Evolutionary conservation across 2,888 invertebrate species (phyloP).

Genomic region (Synanthedon formicaeformis): DNA sequence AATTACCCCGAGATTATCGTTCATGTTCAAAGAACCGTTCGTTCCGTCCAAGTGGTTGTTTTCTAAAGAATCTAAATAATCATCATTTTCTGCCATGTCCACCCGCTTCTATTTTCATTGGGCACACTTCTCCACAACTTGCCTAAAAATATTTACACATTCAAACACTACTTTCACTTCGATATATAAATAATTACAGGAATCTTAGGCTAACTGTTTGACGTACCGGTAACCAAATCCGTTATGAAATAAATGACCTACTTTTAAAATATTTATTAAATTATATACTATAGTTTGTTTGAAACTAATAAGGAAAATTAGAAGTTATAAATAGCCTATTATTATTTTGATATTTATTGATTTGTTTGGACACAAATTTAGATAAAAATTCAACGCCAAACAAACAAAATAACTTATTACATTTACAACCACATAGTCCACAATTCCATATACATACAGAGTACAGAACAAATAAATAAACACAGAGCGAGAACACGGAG

Average conservation of each 20-base stretch:
- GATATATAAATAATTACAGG: neutral
- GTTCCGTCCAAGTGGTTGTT: conserved; percentile 72
- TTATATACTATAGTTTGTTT: conserved; percentile 16
- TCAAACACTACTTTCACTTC: neutral
- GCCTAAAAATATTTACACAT: conserved; percentile 13
- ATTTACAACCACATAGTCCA: too few species aligned
- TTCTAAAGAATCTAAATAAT: conserved; percentile 64
- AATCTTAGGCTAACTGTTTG: neutral
- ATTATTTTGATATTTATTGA: conserved; percentile 45
- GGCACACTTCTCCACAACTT: conserved; percentile 9
- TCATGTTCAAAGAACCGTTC: conserved; percentile 70
- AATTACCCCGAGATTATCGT: conserved; percentile 63
- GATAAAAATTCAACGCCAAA: conserved; percentile 22
- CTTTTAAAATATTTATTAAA: conserved; percentile 43
- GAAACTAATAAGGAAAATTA: conserved; percentile 19
- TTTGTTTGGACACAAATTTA: conserved; percentile 29
- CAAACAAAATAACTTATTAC: conserved; percentile 13
- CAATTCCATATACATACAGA: too few species aligned
- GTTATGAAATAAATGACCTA: conserved; percentile 36
- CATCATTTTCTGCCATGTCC: conserved; percentile 66
- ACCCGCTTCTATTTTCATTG: conserved; percentile 33
- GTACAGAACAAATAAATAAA: too few species aligned
- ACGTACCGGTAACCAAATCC: conserved; percentile 65
- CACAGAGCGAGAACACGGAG: too few species aligned
- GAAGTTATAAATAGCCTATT: conserved; percentile 27